Evolutionary conservation across 1,140 invertebrate species (phyloP).

Genomic region (Sycophila sp.): DNA sequence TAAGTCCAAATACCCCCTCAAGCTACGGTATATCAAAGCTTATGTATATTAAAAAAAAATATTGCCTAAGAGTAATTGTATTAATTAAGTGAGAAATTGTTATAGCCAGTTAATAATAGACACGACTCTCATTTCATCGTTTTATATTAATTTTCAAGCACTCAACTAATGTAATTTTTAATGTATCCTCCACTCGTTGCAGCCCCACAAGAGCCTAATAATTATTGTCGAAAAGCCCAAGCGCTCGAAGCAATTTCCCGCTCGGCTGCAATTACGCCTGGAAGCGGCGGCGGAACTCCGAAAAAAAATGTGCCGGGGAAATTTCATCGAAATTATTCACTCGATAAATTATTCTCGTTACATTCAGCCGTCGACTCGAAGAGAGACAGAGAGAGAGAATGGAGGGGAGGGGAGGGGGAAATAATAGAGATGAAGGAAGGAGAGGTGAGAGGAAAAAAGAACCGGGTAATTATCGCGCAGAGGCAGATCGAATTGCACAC

Average conservation of each 20-base stretch:
- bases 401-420: too few relatives aligned
- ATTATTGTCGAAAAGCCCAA: background rate
- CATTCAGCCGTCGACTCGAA: too few relatives aligned
- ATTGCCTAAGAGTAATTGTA: too few relatives aligned
- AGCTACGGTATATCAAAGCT: too few relatives aligned
- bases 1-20: too few relatives aligned
- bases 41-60: too few relatives aligned
- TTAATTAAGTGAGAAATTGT: too few relatives aligned
- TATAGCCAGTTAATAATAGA: too few relatives aligned
- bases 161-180: background rate
- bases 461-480: background rate
- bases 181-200: background rate
- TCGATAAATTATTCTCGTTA: constrained; percentile 1
- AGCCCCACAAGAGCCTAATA: background rate
- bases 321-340: background rate
- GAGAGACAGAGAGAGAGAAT: too few relatives aligned
- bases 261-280: background rate
- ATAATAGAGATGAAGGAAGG: too few relatives aligned
- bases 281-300: background rate
- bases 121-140: background rate
- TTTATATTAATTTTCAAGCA: background rate
- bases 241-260: background rate
- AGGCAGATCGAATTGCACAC: too few relatives aligned
- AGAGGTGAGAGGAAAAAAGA: too few relatives aligned
- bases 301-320: background rate